phyloP scores from a whole-genome alignment of 2,113 vertebrate genomes.

The Forbesichthys agassizii region DNA sequence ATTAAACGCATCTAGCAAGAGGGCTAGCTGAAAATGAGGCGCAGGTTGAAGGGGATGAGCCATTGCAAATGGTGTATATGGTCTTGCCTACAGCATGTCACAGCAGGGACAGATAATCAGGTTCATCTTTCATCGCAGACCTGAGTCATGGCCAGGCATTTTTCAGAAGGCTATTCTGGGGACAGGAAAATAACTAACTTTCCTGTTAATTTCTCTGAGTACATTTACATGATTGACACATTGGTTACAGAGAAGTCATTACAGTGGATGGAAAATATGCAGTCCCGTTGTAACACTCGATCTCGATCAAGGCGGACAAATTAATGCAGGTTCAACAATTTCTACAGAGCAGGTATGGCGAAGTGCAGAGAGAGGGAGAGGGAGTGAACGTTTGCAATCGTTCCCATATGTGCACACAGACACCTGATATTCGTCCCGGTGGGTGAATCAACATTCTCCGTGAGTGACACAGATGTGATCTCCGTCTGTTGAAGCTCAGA shows the following conservation, averaged over 20 bases:
- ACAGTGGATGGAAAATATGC: constrained; percentile 15
- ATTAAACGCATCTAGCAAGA: constrained; percentile 3
- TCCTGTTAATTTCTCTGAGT: background rate
- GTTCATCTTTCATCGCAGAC: background rate
- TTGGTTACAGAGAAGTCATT: background rate
- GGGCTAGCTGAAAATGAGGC: constrained; percentile 35
- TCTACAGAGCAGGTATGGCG: constrained; percentile 9
- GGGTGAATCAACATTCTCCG: constrained; percentile 72
- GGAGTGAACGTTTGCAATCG: constrained; percentile 52
- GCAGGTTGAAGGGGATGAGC: constrained; percentile 44
- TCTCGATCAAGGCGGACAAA: constrained; percentile 22
- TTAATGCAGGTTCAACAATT: constrained; percentile 8
- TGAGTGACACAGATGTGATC: constrained; percentile 65
- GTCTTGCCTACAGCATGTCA: background rate
- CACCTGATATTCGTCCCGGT: constrained; percentile 74
- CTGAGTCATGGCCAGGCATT: background rate
- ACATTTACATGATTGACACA: background rate
- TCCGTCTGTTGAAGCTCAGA: constrained; percentile 50
- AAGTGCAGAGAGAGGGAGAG: background rate
- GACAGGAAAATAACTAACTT: background rate
- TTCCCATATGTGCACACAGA: constrained; percentile 72
- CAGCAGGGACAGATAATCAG: no score
- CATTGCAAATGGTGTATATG: background rate
- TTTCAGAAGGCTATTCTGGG: background rate
- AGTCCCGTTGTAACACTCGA: constrained; percentile 1